Percentiles rank a stretch among this genome's conserved stretches.
phyloP scores from a whole-genome alignment of 2,888 invertebrate species.

The Branchellion lobata region DNA sequence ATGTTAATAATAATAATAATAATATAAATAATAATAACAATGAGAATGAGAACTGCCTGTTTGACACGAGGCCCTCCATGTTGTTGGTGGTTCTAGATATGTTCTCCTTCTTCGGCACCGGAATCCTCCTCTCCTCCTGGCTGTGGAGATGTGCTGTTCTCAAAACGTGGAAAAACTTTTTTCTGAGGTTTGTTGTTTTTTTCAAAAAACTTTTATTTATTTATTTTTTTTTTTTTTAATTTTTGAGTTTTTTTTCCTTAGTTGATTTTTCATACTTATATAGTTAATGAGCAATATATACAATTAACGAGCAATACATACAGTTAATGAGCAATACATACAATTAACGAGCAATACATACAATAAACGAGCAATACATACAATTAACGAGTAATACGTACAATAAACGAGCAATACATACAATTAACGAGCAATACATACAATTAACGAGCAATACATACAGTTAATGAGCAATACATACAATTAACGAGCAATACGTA shows the following conservation, averaged over 20 bases:
- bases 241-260: background rate
- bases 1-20: background rate
- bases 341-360: too few species aligned
- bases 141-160: conserved; percentile 85
- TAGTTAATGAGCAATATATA: too few species aligned
- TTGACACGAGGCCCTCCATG: conserved; percentile 1
- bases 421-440: too few species aligned
- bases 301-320: too few species aligned
- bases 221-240: background rate
- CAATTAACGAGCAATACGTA: too few species aligned
- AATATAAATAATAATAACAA: background rate
- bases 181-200: conserved; percentile 69
- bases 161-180: conserved; percentile 80
- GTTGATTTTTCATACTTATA: background rate
- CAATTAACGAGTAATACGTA: too few species aligned
- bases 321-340: too few species aligned
- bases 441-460: too few species aligned
- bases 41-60: background rate
- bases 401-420: too few species aligned
- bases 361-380: too few species aligned
- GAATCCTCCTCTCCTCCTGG: conserved; percentile 88
- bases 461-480: too few species aligned
- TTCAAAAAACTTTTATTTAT: background rate
- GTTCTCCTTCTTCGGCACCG: conserved; percentile 78
- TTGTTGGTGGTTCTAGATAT: conserved; percentile 80